Evolutionary conservation across 30 jellyfish, hydroid and myxozoan species (phyloP), one percentile per base, ranked within the genome.

Genomic region (Turritopsis dohrnii): DNA sequence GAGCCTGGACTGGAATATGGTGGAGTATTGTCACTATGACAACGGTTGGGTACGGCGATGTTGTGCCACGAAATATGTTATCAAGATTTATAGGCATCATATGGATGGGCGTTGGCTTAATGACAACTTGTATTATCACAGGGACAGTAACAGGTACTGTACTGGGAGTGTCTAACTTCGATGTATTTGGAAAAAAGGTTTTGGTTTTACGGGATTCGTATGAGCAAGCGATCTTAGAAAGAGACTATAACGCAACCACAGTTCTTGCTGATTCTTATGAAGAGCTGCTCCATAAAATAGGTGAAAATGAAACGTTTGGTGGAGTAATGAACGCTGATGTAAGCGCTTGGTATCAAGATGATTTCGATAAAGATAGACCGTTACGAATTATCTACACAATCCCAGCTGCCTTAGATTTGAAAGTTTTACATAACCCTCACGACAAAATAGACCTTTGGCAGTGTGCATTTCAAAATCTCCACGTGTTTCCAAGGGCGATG

Each of bases 41-140:
- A 19, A 76, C 84, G 13, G 84, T 76, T 8, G 84, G 84, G 84
- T 76, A 76, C 69, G 84, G 84, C 20, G 84, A 76, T 76, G 28
- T 76, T 17, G 72, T 52, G 16, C 84, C 84, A 76, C 23, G 16
- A 28, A 28, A 23, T 24, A 19, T 23, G 18, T 20, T 54, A 16
- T 54, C 71, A n/a, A 29, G 77, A 76, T 52, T 76, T n/a, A 23
- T 76, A 9, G 84, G 71, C 23, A 26, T 18, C 53, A 23, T 76
- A 18, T 76, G 84, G 84, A 17, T 76, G 28, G 23, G 41, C 23
- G 23, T 76, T 7, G 84, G 84, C 19, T 54, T 76, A n/a, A 54
- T 76, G 29, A 52, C 53, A 17, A 65, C 72, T 28, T 76, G 84
- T 28, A 52, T 76, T 22, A 23, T 76, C 27, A 52, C 72, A 17